phyloP scores from a whole-genome alignment of 2,113 vertebrate genomes.

The Peromyscus californicus region DNA sequence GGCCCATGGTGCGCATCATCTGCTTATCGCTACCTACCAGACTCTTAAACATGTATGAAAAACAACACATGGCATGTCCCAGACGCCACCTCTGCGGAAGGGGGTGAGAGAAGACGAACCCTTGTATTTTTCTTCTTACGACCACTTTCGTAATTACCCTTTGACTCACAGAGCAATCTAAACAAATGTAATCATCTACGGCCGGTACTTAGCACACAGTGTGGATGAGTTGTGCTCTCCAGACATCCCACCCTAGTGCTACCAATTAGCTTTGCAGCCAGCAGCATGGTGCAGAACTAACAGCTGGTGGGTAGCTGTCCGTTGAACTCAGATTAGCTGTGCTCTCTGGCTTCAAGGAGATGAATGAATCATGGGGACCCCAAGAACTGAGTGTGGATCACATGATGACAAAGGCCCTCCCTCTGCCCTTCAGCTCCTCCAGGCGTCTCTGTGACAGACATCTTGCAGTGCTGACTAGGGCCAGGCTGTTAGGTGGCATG shows the following conservation, averaged over 20 bases:
- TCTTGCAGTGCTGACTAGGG: neutral
- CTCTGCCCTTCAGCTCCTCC: neutral
- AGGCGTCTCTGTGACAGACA: rapidly evolving
- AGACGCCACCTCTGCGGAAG: neutral
- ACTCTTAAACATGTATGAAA: neutral
- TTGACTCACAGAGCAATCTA: neutral
- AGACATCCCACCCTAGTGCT: neutral
- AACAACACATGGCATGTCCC: neutral
- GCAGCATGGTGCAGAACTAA: neutral
- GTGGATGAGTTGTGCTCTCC: neutral
- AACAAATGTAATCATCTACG: too few relatives aligned
- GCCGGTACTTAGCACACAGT: neutral
- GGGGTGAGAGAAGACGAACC: neutral
- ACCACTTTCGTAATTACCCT: neutral
- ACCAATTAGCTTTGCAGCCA: neutral
- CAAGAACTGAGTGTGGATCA: neutral
- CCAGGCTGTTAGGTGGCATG: neutral
- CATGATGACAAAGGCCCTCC: neutral
- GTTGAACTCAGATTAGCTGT: neutral
- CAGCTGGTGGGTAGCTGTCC: too few relatives aligned
- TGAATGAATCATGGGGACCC: neutral
- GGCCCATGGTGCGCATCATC: neutral
- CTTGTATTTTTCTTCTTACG: neutral
- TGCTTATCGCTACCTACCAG: neutral
- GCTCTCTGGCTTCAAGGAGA: neutral